These are phyloP conservation scores for Camponotus vicinus DNA, from an alignment of 1,140 invertebrate species.

Conservation along the genomic window DNA sequence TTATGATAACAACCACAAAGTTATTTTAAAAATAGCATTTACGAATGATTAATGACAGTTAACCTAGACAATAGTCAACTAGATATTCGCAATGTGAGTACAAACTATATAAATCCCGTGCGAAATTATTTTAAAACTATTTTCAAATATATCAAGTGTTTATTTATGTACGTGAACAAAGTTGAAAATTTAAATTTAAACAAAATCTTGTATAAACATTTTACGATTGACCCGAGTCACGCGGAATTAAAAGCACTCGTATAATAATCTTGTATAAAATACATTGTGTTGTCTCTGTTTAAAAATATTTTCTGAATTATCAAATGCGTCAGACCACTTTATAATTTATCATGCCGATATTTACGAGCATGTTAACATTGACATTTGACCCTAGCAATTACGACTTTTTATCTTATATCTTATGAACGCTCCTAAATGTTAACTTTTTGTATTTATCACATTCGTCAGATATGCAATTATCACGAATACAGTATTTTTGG, in stretches of 20 bases:
- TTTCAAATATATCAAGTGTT: neutral
- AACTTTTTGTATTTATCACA: neutral
- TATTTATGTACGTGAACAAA: neutral
- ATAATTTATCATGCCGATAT: neutral
- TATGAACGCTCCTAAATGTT: neutral
- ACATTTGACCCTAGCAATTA: neutral
- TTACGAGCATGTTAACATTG: constrained; percentile 12
- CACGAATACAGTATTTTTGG: neutral
- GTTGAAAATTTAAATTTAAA: neutral
- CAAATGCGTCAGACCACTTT: neutral
- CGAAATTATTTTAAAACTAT: neutral
- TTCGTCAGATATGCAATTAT: neutral
- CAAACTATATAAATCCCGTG: neutral
- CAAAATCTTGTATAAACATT: neutral
- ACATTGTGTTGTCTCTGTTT: neutral
- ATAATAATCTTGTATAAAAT: neutral
- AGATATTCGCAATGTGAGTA: constrained; percentile 13
- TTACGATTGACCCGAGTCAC: neutral
- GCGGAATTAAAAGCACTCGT: neutral
- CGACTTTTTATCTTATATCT: constrained; percentile 9
- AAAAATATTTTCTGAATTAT: constrained; percentile 19
- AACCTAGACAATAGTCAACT: neutral
- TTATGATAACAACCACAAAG: neutral
- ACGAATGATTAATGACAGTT: neutral
- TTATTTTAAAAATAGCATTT: neutral